These are phyloP conservation scores for Oostethus manadensis DNA, from an alignment of 2,113 vertebrate species.

Conservation along the genomic window DNA sequence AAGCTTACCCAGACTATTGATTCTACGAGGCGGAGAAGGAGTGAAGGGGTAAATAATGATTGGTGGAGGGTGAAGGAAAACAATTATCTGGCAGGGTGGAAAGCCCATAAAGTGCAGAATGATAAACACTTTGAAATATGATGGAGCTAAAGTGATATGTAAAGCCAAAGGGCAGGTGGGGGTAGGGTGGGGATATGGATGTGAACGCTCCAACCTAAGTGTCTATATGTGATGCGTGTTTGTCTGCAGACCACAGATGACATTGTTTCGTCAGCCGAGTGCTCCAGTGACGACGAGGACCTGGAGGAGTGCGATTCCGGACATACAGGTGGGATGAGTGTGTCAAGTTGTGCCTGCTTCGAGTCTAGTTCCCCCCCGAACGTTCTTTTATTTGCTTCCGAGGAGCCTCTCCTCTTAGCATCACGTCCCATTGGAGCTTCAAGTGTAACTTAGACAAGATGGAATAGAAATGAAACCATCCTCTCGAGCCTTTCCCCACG, in stretches of 20 bases:
- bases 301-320: constrained; percentile 95
- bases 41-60: constrained; percentile 59
- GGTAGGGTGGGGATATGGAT: constrained; percentile 56
- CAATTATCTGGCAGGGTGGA: constrained; percentile 64
- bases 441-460: constrained; percentile 71
- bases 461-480: constrained; percentile 20
- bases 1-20: constrained; percentile 58
- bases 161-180: constrained; percentile 47
- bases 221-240: not conserved
- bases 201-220: constrained; percentile 12
- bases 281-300: constrained; percentile 97
- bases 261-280: constrained; percentile 95
- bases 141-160: constrained; percentile 62
- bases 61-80: constrained; percentile 61
- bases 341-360: constrained; percentile 90
- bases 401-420: constrained; percentile 78
- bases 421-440: constrained; percentile 86
- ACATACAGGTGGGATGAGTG: constrained; percentile 96
- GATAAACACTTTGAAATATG: constrained; percentile 71
- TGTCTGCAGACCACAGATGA: constrained; percentile 86
- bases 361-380: constrained; percentile 53
- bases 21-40: constrained; percentile 52
- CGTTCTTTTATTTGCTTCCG: constrained; percentile 84
- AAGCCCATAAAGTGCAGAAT: constrained; percentile 61
- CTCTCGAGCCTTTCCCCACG: constrained; percentile 1